Conservation (phyloP, 2,113 vertebrate genomes). For the Nipponia nippon region DNA sequence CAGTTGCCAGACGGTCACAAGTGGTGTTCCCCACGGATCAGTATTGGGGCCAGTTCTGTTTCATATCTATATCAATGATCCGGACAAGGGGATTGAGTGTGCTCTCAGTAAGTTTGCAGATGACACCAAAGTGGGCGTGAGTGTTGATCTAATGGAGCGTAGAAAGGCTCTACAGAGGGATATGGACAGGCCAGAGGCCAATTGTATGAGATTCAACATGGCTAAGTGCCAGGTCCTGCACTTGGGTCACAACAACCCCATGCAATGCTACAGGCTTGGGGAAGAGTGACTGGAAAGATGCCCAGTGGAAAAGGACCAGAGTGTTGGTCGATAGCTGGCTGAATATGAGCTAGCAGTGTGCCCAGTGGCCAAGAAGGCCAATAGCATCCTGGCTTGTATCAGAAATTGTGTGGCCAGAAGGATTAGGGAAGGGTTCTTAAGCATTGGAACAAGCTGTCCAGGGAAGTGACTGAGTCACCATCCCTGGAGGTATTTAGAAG, state of each 20-base stretch:
- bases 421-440: not conserved
- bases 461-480: too few species aligned
- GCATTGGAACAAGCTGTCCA: too few species aligned
- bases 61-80: not conserved
- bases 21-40: not conserved
- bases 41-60: not conserved
- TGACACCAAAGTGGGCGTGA: accelerated
- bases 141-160: not conserved
- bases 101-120: not conserved
- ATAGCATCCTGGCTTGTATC: not conserved
- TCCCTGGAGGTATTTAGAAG: too few species aligned
- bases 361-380: not conserved
- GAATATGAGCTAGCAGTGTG: not conserved
- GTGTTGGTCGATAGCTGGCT: not conserved
- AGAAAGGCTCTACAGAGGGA: not conserved
- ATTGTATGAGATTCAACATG: not conserved
- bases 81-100: not conserved
- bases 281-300: not conserved
- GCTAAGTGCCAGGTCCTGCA: accelerated
- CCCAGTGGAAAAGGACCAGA: accelerated
- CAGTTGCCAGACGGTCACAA: too few species aligned
- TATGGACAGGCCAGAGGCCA: not conserved
- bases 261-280: not conserved
- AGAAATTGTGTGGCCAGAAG: not conserved
- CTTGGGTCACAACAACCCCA: not conserved